A percentile compares a stretch with the other conserved stretches of the same genome.
These are phyloP conservation scores for Paratrypauchen microcephalus DNA, from an alignment of 2,797 vertebrate species.

Conservation along the genomic window DNA sequence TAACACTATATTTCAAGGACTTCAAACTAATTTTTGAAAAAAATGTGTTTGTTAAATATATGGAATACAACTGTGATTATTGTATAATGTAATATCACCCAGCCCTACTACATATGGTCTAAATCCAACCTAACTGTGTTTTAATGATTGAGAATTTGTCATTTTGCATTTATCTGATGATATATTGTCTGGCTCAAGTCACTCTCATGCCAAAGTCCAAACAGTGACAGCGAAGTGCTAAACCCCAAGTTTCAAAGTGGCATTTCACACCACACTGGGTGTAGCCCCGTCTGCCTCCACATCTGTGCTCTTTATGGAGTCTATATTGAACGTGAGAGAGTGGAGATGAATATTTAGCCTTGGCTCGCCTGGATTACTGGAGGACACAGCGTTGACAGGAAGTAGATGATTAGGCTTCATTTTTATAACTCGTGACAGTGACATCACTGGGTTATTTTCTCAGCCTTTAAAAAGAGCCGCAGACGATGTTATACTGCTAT, in stretches of 20 bases:
- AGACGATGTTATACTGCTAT: constrained; percentile 9
- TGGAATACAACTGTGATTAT: neutral
- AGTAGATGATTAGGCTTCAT: constrained; percentile 13
- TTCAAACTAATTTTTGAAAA: no score
- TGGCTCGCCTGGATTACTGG: neutral
- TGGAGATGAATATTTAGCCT: constrained; percentile 6
- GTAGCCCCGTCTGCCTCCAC: neutral
- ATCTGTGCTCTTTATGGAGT: constrained; percentile 9
- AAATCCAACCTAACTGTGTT: neutral
- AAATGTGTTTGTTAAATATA: neutral
- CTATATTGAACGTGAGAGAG: constrained; percentile 5
- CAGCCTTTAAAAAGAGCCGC: constrained; percentile 19
- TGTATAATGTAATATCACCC: neutral
- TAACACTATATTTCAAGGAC: neutral
- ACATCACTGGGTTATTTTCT: constrained; percentile 19
- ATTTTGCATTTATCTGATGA: neutral
- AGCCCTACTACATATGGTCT: neutral
- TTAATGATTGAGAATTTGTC: neutral
- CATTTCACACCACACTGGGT: neutral
- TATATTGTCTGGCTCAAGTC: neutral
- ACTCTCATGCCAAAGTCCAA: neutral
- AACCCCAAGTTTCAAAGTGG: constrained; percentile 3
- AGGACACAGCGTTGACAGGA: constrained; percentile 13
- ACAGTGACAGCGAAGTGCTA: neutral
- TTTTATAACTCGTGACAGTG: constrained; percentile 9